Evolutionary conservation across 1,140 invertebrate species (phyloP), one percentile per base, ranked within the genome.

Genomic region (Cotesia chilonis): DNA sequence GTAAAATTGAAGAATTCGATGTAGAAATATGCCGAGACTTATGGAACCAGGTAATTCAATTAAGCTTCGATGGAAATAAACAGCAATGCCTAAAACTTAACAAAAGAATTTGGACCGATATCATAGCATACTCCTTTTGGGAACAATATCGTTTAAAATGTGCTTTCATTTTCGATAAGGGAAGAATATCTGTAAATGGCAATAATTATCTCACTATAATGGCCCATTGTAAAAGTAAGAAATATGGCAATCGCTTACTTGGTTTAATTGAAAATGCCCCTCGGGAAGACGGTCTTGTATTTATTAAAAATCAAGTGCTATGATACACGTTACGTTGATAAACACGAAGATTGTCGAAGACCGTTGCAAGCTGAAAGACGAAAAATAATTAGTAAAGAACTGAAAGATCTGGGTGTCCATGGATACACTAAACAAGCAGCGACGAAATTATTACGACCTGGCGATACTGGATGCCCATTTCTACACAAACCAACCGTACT

Each of bases 81-180:
- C 54, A 17, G 4, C 6, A 55, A 55, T 4, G 12, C n/a, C n/a
- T 55, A 3, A 55, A 55, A 55, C 54, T 55, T 12, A 55, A 55
- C 4, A 17, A 55, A 7, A 55, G 54, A 55, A n/a, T 55, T 1
- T 60, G 59, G 59, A 60, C 59, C 7, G 28, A 60, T 20, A 60
- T 60, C 12, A 35, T 60, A 28, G 17, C 59, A 35, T 60, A 7
- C 6, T 14, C 59, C 3, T 60, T 60, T 60, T 60, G 59, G 17
- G 59, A 60, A 60, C 59, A 60, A 20, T 60, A 60, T 35, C 17
- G 59, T 60, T 35, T 60, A 10, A 60, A 60, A 35, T 60, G 59
- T 35, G 35, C 59, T 60, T 60, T 60, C 9, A 12, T 60, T 3
- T 60, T 60, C 28, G 28, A 60, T 28, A 10, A 60, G 7, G 59